These are phyloP conservation scores for Heliconius hewitsoni DNA, from an alignment of 1,140 invertebrate genomes.

Conservation along the genomic window DNA sequence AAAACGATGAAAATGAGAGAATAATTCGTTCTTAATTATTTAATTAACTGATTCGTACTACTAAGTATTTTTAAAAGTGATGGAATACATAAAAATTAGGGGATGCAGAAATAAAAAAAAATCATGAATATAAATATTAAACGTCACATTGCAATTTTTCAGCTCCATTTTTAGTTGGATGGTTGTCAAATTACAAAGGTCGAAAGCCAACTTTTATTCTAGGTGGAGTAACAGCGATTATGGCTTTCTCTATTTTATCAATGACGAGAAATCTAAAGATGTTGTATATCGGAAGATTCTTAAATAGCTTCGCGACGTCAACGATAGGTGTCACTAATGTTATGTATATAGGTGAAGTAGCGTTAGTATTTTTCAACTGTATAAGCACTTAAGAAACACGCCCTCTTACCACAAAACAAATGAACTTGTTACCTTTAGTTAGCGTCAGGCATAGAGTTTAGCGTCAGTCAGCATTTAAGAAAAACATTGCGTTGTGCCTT, in stretches of 20 bases:
- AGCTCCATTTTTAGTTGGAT: slow-evolving; percentile 35
- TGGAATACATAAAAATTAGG: no score
- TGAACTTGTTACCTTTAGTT: no score
- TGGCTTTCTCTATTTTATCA: slow-evolving; percentile 30
- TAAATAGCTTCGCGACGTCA: slow-evolving; percentile 10
- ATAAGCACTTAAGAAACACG: no score
- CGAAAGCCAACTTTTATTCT: slow-evolving; percentile 36
- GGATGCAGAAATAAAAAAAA: no score
- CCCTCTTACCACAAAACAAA: no score
- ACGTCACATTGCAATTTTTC: not conserved
- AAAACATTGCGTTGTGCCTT: no score
- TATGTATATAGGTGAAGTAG: slow-evolving; percentile 43
- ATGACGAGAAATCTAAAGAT: slow-evolving; percentile 22
- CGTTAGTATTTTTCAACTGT: slow-evolving; percentile 36
- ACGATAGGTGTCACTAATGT: slow-evolving; percentile 22
- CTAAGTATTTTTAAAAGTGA: no score
- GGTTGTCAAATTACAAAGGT: slow-evolving; percentile 42
- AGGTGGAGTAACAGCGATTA: not conserved
- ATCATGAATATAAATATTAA: not conserved
- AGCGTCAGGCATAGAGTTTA: no score
- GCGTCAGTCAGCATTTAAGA: no score
- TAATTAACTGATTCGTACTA: no score
- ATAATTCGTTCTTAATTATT: no score
- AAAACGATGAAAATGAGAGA: no score
- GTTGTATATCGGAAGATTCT: slow-evolving; percentile 33